Base-by-base conservation (phyloP, 2,797 vertebrate genomes). In the Aldrovandia affinis region DNA sequence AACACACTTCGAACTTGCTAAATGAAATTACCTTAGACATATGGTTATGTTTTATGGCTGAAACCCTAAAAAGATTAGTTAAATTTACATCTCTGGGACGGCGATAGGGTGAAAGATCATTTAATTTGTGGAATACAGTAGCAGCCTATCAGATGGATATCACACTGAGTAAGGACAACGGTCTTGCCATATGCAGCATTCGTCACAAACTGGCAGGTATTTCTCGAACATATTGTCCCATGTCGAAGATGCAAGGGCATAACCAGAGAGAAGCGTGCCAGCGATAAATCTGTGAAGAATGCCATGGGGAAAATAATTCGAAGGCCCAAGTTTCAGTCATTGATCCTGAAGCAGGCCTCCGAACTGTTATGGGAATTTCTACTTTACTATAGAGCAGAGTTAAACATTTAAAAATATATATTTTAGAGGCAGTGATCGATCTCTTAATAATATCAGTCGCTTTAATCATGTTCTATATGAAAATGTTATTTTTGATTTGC, bases 151-250 rank as follows among this genome's bases (percentile, higher is more conserved):
- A 92, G 92, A 93, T 89, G 93, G 92, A 91, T 92, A 91, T 91
- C 90, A 88, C 90, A 85, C 91, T 89, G 93, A 88, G 84, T 82
- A 88, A 90, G 89, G 92, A 92, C 86, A 92, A 86, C 88, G 92
- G 92, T 86, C 88, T 88, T 91, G 89, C 92, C 93, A 92, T 94
- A 94, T 91, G 94, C 92, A 93, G 93, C 89, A 87, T 88, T 91
- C 90, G 92, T 92, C 90, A 93, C 92, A 82, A 90, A 89, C 89
- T 14, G 88, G 88, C 91, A 93, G 91, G 89, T 92, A 93, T 88
- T 92, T 90, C 89, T 68, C 85, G 87, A 88, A 91, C 93, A 92
- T 89, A 92, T 94, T 95, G 95, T 89, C 93, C 54, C 36, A 93
- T 92, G 92, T 88, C 88, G 87, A 33, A 79, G 84, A 91, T 86